A percentile compares a stretch with the other conserved stretches of the same genome.
These are phyloP conservation scores for Caenorhabditis drosophilae DNA, from an alignment of 2,888 invertebrate genomes.

Conservation along the genomic window DNA sequence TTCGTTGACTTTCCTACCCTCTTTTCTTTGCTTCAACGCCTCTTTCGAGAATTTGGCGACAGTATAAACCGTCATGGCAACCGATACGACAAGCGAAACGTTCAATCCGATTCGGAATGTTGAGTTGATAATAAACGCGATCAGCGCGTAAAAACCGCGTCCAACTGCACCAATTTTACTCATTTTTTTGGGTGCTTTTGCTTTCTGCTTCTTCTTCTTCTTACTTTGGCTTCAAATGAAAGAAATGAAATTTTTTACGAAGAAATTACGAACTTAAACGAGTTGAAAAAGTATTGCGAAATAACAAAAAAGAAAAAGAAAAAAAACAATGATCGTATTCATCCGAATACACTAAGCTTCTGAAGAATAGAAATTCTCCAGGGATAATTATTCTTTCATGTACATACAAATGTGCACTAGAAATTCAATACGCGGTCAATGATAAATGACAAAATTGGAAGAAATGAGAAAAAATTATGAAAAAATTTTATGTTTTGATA, in stretches of 20 bases:
- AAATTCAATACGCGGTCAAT: background rate
- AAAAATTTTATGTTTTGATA: background rate
- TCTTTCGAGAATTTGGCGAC: conserved; percentile 53
- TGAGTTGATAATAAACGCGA: conserved; percentile 49
- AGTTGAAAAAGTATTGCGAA: too few species aligned
- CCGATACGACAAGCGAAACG: conserved; percentile 50
- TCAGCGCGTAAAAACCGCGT: conserved; percentile 53
- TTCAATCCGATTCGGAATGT: conserved; percentile 47
- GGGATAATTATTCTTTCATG: too few species aligned
- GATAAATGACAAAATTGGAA: background rate
- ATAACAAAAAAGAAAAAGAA: too few species aligned
- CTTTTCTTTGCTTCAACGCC: conserved; percentile 51
- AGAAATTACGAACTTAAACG: too few species aligned
- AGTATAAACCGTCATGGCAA: conserved; percentile 57
- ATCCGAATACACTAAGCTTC: too few species aligned
- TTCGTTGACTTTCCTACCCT: too few species aligned
- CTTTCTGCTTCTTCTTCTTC: conserved; percentile 1
- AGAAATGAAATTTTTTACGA: too few species aligned
- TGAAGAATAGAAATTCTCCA: too few species aligned
- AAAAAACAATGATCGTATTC: too few species aligned
- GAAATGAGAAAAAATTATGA: background rate
- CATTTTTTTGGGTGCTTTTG: conserved; percentile 35
- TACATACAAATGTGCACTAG: too few species aligned
- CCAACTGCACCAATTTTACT: conserved; percentile 57
- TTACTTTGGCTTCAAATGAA: too few species aligned